Base-by-base conservation (phyloP, 2,888 invertebrate genomes). In the Caenorhabditis imperialis region DNA sequence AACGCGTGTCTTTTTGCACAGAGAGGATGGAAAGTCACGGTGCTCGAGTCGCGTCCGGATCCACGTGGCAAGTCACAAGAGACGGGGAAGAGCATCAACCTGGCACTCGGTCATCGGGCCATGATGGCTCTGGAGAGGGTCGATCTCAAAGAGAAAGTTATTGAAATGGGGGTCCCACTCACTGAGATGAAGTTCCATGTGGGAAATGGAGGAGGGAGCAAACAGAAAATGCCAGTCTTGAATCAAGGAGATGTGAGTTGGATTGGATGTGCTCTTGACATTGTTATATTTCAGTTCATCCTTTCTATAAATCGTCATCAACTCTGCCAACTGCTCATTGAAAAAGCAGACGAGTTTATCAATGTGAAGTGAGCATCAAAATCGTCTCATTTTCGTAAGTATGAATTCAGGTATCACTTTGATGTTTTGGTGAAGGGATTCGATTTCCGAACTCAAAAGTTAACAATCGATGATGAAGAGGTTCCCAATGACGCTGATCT, bases 271-370 rank as follows among this genome's bases (percentile, higher is more conserved):
- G n/a, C n/a, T n/a, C n/a, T 40, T 7, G 47, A 38, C 20, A 16
- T 27, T 7, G 0, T 38, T 91, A 25, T 20, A 18, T 92, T 77
- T 90, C 72, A 98, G 94, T 94, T 94, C 85, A 94, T 97, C 82
- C 95, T 94, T 88, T 97, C 97, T 0, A 93, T 98, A 18, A 94
- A 94, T 51, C 91, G 98, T 71, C 93, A 94, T 88, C 92, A 92
- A 87, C 90, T 98, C 10, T 98, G 98, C 88, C 92, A 93, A 87
- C 88, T 93, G 23, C 90, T 98, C 33, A 89, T 98, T 22, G 91
- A 92, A 89, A 94, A 93, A 82, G 93, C 94, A 0, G 94, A 95
- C 88, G 92, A 92, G 69, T 92, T 92, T 86, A 90, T 92, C 10
- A 77, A 73, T 23, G 82, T 62, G 37, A 45, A 62, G 62, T 62